Evolutionary conservation across 2,113 vertebrate species (phyloP).

Genomic region (Crotophaga sulcirostris): DNA sequence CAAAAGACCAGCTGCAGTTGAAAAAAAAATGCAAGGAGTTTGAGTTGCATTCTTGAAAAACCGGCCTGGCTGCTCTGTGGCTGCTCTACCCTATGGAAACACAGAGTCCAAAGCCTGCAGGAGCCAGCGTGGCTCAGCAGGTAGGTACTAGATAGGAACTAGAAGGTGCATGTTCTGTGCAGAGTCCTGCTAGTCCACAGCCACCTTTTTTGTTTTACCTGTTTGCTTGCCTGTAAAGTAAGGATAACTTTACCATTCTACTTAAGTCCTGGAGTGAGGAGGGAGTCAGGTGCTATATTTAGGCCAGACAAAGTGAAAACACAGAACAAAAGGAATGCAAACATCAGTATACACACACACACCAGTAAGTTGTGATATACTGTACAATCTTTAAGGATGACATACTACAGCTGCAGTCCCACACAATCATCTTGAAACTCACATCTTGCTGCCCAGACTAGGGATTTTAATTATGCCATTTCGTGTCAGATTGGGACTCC

Average conservation of each 20-base stretch:
- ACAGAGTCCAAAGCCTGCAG: background rate
- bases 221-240: background rate
- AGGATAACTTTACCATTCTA: background rate
- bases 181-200: background rate
- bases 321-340: background rate
- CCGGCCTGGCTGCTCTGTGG: background rate
- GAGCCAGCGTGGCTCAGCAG: background rate
- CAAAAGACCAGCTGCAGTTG: background rate
- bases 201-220: background rate
- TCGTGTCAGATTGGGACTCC: background rate
- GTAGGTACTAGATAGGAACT: background rate
- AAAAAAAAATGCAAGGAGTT: background rate
- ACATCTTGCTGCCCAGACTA: background rate
- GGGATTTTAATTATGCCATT: background rate
- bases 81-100: background rate
- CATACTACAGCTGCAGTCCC: background rate
- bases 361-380: background rate
- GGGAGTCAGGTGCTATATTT: background rate
- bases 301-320: background rate
- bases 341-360: background rate
- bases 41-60: background rate
- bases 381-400: background rate
- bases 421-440: background rate
- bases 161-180: background rate
- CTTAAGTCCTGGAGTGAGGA: background rate